Evolutionary conservation across 2,888 invertebrate genomes (phyloP).

Genomic region (Eugnorisma glareosa): DNA sequence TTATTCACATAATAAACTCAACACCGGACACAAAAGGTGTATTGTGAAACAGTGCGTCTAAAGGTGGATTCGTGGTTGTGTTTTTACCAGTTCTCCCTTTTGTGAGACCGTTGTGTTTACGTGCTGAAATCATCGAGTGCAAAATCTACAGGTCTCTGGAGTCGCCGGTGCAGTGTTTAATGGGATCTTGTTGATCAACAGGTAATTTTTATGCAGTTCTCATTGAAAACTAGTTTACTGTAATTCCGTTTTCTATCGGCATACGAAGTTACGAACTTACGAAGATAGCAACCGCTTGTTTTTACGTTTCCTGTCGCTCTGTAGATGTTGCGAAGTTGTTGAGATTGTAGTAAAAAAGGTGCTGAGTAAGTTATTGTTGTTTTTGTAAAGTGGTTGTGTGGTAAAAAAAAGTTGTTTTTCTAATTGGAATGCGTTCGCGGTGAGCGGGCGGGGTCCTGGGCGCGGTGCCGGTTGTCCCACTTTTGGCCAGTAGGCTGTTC

Average conservation of each 20-base stretch:
- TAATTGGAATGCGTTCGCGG: slow-evolving; percentile 74
- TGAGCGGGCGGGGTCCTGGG: slow-evolving; percentile 79
- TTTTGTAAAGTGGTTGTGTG: slow-evolving; percentile 51
- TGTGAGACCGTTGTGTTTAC: slow-evolving; percentile 88
- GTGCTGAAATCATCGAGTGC: slow-evolving; percentile 79
- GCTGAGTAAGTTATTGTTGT: slow-evolving; percentile 34
- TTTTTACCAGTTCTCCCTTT: slow-evolving; percentile 86
- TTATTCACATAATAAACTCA: slow-evolving; percentile 78
- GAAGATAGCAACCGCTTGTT: slow-evolving; percentile 50
- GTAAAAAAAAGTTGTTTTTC: slow-evolving; percentile 67
- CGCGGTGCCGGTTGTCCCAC: slow-evolving; percentile 86
- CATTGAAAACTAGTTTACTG: slow-evolving; percentile 52
- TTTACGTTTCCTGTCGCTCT: slow-evolving; percentile 55
- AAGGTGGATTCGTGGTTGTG: slow-evolving; percentile 87
- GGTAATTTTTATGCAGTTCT: slow-evolving; percentile 73
- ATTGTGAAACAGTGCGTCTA: slow-evolving; percentile 82
- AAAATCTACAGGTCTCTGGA: slow-evolving; percentile 79
- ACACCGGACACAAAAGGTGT: slow-evolving; percentile 77
- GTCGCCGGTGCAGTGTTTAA: slow-evolving; percentile 84
- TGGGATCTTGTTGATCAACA: slow-evolving; percentile 89
- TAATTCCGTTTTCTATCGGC: slow-evolving; percentile 46
- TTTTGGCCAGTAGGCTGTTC: slow-evolving; percentile 73
- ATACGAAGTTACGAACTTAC: slow-evolving; percentile 29
- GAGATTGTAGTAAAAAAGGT: slow-evolving; percentile 27
- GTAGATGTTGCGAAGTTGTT: slow-evolving; percentile 55